Evolutionary conservation across 2,113 vertebrate genomes (phyloP).

Genomic region (Myxocyprinus asiaticus): DNA sequence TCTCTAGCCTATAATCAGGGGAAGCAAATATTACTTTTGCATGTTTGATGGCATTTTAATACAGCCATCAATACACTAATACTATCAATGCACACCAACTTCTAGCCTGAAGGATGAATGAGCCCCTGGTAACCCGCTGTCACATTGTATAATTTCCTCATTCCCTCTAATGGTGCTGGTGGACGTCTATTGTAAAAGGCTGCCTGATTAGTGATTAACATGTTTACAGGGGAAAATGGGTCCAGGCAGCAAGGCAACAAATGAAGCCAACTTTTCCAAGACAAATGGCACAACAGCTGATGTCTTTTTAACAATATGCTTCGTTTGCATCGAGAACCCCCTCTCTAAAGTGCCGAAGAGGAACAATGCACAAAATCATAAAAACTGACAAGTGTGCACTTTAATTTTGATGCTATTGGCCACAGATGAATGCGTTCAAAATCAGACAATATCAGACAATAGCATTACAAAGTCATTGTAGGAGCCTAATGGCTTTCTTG

Average conservation of each 20-base stretch:
- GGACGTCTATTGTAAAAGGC: slow-evolving; percentile 62
- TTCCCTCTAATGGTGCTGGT: slow-evolving; percentile 65
- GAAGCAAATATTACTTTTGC: slow-evolving; percentile 59
- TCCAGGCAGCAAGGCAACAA: slow-evolving; percentile 41
- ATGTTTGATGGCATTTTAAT: slow-evolving; percentile 68
- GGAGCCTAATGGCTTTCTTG: slow-evolving; percentile 24
- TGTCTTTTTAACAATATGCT: slow-evolving; percentile 68
- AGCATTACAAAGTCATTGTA: slow-evolving; percentile 27
- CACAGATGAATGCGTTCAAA: slow-evolving; percentile 47
- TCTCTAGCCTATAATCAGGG: slow-evolving; percentile 18
- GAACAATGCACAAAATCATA: slow-evolving; percentile 52
- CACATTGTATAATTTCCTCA: slow-evolving; percentile 68
- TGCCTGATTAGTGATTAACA: slow-evolving; percentile 72
- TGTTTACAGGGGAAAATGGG: slow-evolving; percentile 66
- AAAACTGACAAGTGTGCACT: slow-evolving; percentile 37
- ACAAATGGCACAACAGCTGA: slow-evolving; percentile 60
- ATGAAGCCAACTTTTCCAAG: slow-evolving; percentile 46
- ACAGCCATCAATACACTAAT: slow-evolving; percentile 64
- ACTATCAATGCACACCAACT: slow-evolving; percentile 62
- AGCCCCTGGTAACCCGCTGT: slow-evolving; percentile 50
- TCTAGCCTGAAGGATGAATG: slow-evolving; percentile 58
- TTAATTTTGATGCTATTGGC: slow-evolving; percentile 46
- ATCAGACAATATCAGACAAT: slow-evolving; percentile 28
- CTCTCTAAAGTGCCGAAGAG: slow-evolving; percentile 23
- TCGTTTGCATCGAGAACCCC: slow-evolving; percentile 43